phyloP scores from a whole-genome alignment of 1,140 invertebrate genomes.

The Nixonia krombeini region DNA sequence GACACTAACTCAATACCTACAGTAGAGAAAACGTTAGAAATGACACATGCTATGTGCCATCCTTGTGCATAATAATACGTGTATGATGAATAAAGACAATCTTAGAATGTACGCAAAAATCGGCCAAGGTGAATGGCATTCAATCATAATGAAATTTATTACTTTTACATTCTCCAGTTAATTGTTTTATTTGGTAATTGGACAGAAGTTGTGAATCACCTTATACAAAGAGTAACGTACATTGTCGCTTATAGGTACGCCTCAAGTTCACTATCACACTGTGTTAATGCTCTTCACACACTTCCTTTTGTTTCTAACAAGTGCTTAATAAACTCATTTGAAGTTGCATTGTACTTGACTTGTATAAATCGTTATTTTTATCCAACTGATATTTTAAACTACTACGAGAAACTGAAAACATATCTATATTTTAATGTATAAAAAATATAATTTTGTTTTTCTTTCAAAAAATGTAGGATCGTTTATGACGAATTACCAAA shows the following conservation, averaged over 20 bases:
- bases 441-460: no score
- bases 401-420: no score
- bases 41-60: constrained; percentile 24
- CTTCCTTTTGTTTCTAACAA: no score
- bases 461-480: no score
- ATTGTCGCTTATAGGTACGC: neutral
- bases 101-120: constrained; percentile 19
- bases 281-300: no score
- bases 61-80: constrained; percentile 21
- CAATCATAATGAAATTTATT: constrained; percentile 44
- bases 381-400: neutral
- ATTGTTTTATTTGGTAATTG: constrained; percentile 13
- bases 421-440: no score
- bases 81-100: constrained; percentile 31
- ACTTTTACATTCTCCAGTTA: constrained; percentile 28
- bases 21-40: constrained; percentile 36
- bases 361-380: no score
- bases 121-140: constrained; percentile 42
- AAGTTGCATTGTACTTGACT: neutral
- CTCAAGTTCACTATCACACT: neutral
- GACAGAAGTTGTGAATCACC: constrained; percentile 5
- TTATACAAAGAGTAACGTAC: neutral
- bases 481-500: no score
- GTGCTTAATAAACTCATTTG: neutral
- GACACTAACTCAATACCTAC: neutral